Conservation (phyloP, 2,797 vertebrate genomes). For the Oreochromis grahami region DNA sequence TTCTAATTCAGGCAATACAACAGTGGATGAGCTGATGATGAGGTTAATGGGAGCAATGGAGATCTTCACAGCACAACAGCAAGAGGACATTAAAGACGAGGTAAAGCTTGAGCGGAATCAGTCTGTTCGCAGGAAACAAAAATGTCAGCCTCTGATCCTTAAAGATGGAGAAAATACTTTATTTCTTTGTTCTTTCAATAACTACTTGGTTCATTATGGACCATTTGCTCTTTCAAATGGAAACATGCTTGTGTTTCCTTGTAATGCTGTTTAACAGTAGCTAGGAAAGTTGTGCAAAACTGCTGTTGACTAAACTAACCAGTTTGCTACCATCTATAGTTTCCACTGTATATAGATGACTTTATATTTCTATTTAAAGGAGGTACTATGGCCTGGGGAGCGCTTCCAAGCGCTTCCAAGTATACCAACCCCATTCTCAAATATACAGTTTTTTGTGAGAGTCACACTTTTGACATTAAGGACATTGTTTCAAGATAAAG, state of each 20-base stretch:
- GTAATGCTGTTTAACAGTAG: neutral
- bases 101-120: slow-evolving; percentile 62
- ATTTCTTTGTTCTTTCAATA: neutral
- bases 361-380: neutral
- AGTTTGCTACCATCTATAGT: accelerated
- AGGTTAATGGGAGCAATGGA: slow-evolving; percentile 98
- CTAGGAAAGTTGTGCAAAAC: neutral
- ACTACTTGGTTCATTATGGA: neutral
- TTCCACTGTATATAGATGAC: neutral
- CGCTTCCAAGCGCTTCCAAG: neutral
- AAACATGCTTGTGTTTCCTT: neutral
- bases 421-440: neutral
- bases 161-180: neutral
- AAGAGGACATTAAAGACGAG: slow-evolving; percentile 99
- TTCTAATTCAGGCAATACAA: slow-evolving; percentile 87
- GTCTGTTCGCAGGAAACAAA: neutral
- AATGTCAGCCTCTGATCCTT: neutral
- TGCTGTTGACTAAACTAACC: neutral
- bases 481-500: neutral
- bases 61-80: slow-evolving; percentile 97
- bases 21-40: slow-evolving; percentile 99
- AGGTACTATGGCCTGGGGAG: neutral
- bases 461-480: neutral
- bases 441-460: neutral
- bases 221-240: neutral